A percentile compares a stretch with the other conserved stretches of the same genome.
Evolutionary conservation across 2,797 vertebrate species (phyloP).

Genomic region (Buceros bicornis): DNA sequence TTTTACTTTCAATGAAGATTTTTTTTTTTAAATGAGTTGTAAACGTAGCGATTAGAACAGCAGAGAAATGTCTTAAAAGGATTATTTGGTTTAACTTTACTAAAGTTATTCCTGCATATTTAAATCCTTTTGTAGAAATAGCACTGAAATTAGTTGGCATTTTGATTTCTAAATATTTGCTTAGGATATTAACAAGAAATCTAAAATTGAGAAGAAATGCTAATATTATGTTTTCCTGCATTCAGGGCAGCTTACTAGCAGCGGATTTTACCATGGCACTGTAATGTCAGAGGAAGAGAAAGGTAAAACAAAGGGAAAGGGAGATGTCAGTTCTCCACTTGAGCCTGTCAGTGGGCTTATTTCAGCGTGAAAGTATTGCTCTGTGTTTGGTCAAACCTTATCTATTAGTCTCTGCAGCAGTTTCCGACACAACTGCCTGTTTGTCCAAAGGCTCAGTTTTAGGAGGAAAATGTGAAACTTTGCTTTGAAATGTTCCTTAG

Average conservation of each 20-base stretch:
- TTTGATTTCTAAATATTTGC: neutral
- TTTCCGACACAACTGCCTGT: neutral
- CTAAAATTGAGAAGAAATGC: neutral
- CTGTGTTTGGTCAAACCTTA: neutral
- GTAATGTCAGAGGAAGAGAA: neutral
- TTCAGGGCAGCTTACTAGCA: neutral
- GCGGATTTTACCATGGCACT: neutral
- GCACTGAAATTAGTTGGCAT: neutral
- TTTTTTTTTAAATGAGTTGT: neutral
- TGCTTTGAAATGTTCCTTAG: neutral
- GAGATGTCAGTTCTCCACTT: neutral
- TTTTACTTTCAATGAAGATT: neutral
- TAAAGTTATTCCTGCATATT: neutral
- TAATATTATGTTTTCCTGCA: neutral
- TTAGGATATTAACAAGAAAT: neutral
- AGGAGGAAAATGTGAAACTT: neutral
- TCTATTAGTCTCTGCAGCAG: neutral
- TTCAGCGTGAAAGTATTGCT: neutral
- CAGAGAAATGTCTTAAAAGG: neutral
- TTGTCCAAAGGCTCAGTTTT: neutral
- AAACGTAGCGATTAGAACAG: neutral
- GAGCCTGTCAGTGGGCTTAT: neutral
- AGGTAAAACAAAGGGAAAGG: neutral
- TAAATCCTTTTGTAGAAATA: neutral
- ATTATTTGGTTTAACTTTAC: neutral